These are phyloP conservation scores for Chromoteleia sp. DNA, from an alignment of 2,888 invertebrate species.

Conservation along the genomic window DNA sequence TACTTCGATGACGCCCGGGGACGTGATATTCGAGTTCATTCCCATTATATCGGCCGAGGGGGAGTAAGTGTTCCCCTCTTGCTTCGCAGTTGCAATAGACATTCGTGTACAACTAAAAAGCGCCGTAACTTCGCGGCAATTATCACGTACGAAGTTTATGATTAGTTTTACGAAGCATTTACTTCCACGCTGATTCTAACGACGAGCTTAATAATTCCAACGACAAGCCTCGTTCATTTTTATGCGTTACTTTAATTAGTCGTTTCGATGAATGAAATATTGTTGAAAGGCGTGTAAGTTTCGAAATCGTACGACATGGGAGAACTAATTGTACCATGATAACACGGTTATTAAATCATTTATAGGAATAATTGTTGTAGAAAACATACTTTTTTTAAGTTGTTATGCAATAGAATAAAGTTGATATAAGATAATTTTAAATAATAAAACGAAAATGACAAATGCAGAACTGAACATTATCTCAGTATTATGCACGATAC, in stretches of 20 bases:
- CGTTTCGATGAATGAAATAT: constrained; percentile 16
- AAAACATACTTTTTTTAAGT: no score
- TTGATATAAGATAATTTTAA: no score
- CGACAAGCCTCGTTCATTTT: constrained; percentile 9
- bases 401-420: no score
- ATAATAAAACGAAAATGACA: no score
- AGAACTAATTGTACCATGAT: no score
- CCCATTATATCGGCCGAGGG: constrained; percentile 42
- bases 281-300: not conserved
- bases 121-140: constrained; percentile 37
- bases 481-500: no score
- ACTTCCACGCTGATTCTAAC: not conserved
- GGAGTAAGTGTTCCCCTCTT: constrained; percentile 31
- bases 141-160: constrained; percentile 37
- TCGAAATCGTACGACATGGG: not conserved
- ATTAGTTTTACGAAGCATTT: constrained; percentile 37
- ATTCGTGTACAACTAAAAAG: constrained; percentile 38
- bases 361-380: no score
- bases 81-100: constrained; percentile 15
- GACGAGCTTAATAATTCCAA: no score
- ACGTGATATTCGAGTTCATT: constrained; percentile 35
- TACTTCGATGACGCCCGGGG: constrained; percentile 42
- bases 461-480: no score
- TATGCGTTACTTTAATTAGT: constrained; percentile 13
- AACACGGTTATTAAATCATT: no score